phyloP scores from a whole-genome alignment of 1,140 invertebrate genomes.

The Hirudo medicinalis region DNA sequence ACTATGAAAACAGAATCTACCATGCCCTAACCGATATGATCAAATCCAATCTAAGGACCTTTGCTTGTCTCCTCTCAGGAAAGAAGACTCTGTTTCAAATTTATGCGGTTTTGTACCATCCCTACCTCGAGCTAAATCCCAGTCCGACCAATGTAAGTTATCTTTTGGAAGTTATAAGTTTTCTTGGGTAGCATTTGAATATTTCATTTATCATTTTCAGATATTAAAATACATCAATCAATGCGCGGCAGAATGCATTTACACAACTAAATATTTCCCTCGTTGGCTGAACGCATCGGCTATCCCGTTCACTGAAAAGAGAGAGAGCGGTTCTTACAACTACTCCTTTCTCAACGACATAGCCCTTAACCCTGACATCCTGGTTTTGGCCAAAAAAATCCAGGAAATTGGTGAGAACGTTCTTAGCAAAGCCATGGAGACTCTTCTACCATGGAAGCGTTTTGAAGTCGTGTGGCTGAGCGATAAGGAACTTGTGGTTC shows the following conservation, averaged over 20 bases:
- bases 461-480: slow-evolving; percentile 64
- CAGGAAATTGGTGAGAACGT: slow-evolving; percentile 52
- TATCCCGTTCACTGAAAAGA: background rate
- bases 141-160: background rate
- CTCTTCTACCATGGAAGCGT: slow-evolving; percentile 59
- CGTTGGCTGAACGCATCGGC: slow-evolving; percentile 1
- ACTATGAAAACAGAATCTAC: slow-evolving; percentile 43
- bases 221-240: slow-evolving; percentile 7
- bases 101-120: slow-evolving; percentile 54
- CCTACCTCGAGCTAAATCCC: slow-evolving; percentile 59
- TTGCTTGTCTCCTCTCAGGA: slow-evolving; percentile 50
- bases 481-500: slow-evolving; percentile 50
- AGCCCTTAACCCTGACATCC: slow-evolving; percentile 51
- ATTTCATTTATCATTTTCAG: background rate
- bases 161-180: background rate
- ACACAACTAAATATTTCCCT: background rate
- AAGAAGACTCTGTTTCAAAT: slow-evolving; percentile 59
- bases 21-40: slow-evolving; percentile 46
- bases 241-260: slow-evolving; percentile 3
- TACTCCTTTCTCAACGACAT: slow-evolving; percentile 63
- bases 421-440: slow-evolving; percentile 48
- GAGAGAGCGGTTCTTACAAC: background rate
- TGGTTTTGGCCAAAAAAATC: slow-evolving; percentile 52
- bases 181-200: background rate
- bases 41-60: slow-evolving; percentile 55